phyloP scores from a whole-genome alignment of 2,888 invertebrate genomes.

The Pandemis heparana region DNA sequence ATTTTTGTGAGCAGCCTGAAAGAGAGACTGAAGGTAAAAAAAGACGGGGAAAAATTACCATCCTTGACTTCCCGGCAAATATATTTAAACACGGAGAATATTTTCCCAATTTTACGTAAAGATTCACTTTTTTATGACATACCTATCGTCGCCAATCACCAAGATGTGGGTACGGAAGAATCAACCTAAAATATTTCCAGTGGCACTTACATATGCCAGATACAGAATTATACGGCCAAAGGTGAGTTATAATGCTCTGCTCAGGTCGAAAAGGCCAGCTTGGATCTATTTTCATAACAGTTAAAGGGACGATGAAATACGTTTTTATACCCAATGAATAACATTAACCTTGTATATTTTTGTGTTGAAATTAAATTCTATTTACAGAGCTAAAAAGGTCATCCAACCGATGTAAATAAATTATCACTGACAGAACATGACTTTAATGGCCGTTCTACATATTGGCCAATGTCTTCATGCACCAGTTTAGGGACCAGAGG shows the following conservation, averaged over 20 bases:
- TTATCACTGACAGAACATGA: neutral
- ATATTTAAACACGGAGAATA: too few relatives aligned
- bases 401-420: neutral
- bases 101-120: too few relatives aligned
- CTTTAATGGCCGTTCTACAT: neutral
- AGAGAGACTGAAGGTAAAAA: too few relatives aligned
- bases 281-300: neutral
- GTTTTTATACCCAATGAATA: conserved; percentile 12
- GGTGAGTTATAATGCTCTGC: neutral
- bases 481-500: too few relatives aligned
- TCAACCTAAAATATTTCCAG: neutral
- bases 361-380: neutral
- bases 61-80: too few relatives aligned
- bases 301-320: conserved; percentile 4
- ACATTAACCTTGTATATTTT: conserved; percentile 4
- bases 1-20: too few relatives aligned
- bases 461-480: too few relatives aligned
- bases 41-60: too few relatives aligned
- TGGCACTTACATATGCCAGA: too few relatives aligned
- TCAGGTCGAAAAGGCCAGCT: neutral
- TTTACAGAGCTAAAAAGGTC: neutral
- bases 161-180: neutral
- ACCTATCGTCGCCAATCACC: too few relatives aligned
- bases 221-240: too few relatives aligned
- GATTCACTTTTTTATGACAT: too few relatives aligned